Percentiles rank a stretch among this genome's conserved stretches.
These are phyloP conservation scores for Spermophilus dauricus DNA, from an alignment of 2,113 vertebrate species.

Conservation along the genomic window DNA sequence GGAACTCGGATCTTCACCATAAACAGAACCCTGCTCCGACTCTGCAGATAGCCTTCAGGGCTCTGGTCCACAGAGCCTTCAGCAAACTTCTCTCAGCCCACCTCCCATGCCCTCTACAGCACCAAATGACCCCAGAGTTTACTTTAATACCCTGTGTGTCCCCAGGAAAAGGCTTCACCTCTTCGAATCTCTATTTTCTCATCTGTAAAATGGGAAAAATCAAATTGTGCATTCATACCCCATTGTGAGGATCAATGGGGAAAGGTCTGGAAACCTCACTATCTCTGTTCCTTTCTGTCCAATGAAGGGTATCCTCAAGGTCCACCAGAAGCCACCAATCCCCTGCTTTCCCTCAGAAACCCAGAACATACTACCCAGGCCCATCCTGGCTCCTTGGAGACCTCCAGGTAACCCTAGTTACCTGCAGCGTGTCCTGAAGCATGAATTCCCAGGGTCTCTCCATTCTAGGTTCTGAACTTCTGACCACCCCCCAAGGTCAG, in stretches of 20 bases:
- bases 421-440: no score
- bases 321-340: neutral
- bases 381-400: neutral
- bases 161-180: neutral
- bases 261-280: neutral
- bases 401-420: neutral
- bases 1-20: neutral
- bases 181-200: constrained; percentile 43
- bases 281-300: neutral
- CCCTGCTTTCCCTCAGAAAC: neutral
- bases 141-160: neutral
- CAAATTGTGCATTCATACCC: neutral
- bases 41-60: neutral
- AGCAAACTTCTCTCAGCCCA: neutral
- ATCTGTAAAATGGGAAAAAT: neutral
- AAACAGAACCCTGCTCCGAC: neutral
- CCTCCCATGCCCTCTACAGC: neutral
- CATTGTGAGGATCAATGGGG: neutral
- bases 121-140: neutral
- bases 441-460: neutral
- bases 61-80: neutral
- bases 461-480: constrained; percentile 67
- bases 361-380: neutral
- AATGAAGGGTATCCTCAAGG: neutral
- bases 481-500: neutral